A percentile compares a stretch with the other conserved stretches of the same genome.
These are phyloP conservation scores for Platysternon megacephalum DNA, from an alignment of 2,113 vertebrate genomes.

Conservation along the genomic window DNA sequence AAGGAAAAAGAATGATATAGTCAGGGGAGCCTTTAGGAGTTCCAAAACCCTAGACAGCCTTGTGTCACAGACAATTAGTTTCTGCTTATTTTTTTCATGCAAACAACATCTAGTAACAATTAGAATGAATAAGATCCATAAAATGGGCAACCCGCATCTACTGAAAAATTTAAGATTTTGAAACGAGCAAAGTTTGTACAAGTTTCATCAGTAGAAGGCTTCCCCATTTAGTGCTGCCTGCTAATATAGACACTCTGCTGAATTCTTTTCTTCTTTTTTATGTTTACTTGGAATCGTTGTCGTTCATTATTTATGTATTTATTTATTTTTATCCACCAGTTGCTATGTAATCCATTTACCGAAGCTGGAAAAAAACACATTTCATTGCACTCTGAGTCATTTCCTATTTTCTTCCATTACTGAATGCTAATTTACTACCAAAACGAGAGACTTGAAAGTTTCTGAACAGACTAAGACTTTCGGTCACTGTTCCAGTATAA, in stretches of 20 bases:
- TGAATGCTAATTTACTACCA: slow-evolving; percentile 30
- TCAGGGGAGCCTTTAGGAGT: slow-evolving; percentile 5
- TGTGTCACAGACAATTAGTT: slow-evolving; percentile 50
- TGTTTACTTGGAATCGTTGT: slow-evolving; percentile 15
- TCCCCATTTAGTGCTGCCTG: not conserved
- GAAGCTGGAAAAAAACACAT: not conserved
- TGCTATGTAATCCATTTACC: slow-evolving; percentile 20
- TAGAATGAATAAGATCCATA: not conserved
- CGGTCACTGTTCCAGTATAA: slow-evolving; percentile 40
- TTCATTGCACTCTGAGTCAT: slow-evolving; percentile 45
- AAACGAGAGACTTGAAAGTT: slow-evolving; percentile 24
- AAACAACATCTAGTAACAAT: not conserved
- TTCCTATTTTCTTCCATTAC: slow-evolving; percentile 63
- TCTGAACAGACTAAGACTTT: slow-evolving; percentile 39
- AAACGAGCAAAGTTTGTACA: slow-evolving; percentile 9
- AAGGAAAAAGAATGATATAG: slow-evolving; percentile 24
- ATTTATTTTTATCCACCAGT: not conserved
- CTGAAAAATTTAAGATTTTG: not conserved
- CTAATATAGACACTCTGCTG: not conserved
- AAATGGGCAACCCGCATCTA: not conserved
- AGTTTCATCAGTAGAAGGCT: not conserved
- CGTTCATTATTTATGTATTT: slow-evolving; percentile 50
- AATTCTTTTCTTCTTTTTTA: not conserved
- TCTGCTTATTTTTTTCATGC: slow-evolving; percentile 10
- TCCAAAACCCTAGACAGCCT: not conserved